Base-by-base conservation (phyloP, 2,113 vertebrate species). In the Corydoras sp. region DNA sequence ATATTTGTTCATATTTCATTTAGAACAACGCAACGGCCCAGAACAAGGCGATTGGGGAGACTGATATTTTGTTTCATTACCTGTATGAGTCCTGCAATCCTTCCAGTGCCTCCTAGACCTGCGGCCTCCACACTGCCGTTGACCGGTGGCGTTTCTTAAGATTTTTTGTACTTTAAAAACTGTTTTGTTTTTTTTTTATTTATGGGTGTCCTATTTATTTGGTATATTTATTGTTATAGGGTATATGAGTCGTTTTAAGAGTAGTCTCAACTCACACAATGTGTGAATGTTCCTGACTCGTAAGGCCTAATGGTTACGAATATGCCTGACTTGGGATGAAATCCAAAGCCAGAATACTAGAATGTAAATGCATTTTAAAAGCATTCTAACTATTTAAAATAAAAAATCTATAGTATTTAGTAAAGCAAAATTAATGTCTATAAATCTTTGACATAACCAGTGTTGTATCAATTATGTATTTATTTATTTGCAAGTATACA, bases 41-140 rank as follows among this genome's bases (percentile, higher is more conserved):
- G 68, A 91, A 80, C 77, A 94, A 93, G 87, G 90, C 82, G 18
- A 75, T 93, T 0, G 88, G 92, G 65, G 93, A 93, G 62, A 70
- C 92, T 62, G 80, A 90, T 79, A 85, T 92, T 69, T 86, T 93
- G 10, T 90, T 90, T 63, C 82, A 83, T n/a, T 82, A 81, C 18
- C 71, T 85, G 51, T 75, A 68, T 4, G 74, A 76, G 49, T 81
- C 77, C 48, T 81, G 77, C 70, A 66, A 35, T 0, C 32, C 50
- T 32, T 13, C n/a, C 56, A 60, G 31, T 18, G 10, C 54, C 11
- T 54, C 3, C 43, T 67, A 55, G 29, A 70, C 14, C 18, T 56
- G 43, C 2, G 67, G 48, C 10, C 32, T n/a, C 24, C 14, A n/a
- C 43, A 65, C 15, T 49, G 24, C 14, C 1, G 12, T 31, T 30